Conservation (phyloP, 2,888 invertebrate genomes). For the Fabriciana adippe region DNA sequence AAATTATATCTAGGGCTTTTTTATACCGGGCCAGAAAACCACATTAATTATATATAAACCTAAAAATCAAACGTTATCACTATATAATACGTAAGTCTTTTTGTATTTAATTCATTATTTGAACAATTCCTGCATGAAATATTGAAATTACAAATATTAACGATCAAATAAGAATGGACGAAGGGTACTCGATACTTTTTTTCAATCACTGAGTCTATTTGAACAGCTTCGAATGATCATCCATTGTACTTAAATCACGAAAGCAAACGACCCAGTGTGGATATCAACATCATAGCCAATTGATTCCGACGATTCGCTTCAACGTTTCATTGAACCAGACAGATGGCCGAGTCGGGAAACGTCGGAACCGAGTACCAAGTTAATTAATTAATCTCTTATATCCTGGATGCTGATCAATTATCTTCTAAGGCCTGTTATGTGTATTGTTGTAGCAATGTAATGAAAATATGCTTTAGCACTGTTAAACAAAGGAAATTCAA, state of each 20-base stretch:
- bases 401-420: constrained; percentile 22
- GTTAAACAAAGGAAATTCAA: too few species aligned
- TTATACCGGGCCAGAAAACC: too few species aligned
- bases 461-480: not conserved
- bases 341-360: constrained; percentile 46
- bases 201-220: constrained; percentile 33
- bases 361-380: constrained; percentile 49
- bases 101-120: too few species aligned
- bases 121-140: not conserved
- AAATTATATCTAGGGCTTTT: too few species aligned
- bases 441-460: not conserved
- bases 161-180: constrained; percentile 26
- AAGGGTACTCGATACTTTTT: constrained; percentile 20
- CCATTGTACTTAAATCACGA: constrained; percentile 55
- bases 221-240: constrained; percentile 39
- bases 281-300: constrained; percentile 59
- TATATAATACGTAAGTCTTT: too few species aligned
- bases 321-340: constrained; percentile 58
- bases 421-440: not conserved
- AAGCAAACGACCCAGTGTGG: constrained; percentile 49
- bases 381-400: constrained; percentile 56
- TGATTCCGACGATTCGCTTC: constrained; percentile 56
- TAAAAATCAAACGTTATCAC: too few species aligned
- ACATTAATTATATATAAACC: too few species aligned
- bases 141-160: constrained; percentile 22